phyloP scores from a whole-genome alignment of 2,113 vertebrate species.

The Poeciliopsis prolifica region DNA sequence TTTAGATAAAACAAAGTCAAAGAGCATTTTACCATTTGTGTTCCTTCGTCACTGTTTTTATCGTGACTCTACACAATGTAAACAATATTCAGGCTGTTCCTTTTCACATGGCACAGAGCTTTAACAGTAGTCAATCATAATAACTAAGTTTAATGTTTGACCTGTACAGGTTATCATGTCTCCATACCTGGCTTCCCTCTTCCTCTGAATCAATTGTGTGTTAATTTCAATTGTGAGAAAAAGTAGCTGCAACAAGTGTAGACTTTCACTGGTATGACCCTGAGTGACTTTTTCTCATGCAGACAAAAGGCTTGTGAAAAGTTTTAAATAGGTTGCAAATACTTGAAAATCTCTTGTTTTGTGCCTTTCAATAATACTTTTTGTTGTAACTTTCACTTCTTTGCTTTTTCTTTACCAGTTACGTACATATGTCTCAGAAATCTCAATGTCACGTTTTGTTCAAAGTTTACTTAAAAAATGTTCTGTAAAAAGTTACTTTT shows the following conservation, averaged over 20 bases:
- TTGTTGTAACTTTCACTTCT: not conserved
- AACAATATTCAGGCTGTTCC: slow-evolving; percentile 80
- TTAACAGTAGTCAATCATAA: slow-evolving; percentile 74
- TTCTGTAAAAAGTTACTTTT: not conserved
- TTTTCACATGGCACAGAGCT: slow-evolving; percentile 73
- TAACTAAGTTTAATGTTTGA: slow-evolving; percentile 81
- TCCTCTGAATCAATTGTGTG: slow-evolving; percentile 89
- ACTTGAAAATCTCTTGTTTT: slow-evolving; percentile 23
- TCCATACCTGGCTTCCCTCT: slow-evolving; percentile 85
- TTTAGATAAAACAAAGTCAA: slow-evolving; percentile 49
- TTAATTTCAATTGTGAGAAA: slow-evolving; percentile 97
- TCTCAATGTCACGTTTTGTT: not conserved
- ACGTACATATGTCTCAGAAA: not conserved
- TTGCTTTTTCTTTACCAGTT: not conserved
- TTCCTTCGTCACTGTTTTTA: slow-evolving; percentile 67
- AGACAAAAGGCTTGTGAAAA: slow-evolving; percentile 68
- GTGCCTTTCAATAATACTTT: slow-evolving; percentile 3
- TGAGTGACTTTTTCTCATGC: slow-evolving; percentile 73
- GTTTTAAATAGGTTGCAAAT: slow-evolving; percentile 40
- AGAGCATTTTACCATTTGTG: slow-evolving; percentile 56
- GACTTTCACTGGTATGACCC: slow-evolving; percentile 74
- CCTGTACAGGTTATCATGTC: slow-evolving; percentile 89
- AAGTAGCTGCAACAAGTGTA: slow-evolving; percentile 64
- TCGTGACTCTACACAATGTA: slow-evolving; percentile 79
- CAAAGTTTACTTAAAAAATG: not conserved